Conservation (phyloP, 2,113 vertebrate genomes). For the Stigmatopora argus region DNA sequence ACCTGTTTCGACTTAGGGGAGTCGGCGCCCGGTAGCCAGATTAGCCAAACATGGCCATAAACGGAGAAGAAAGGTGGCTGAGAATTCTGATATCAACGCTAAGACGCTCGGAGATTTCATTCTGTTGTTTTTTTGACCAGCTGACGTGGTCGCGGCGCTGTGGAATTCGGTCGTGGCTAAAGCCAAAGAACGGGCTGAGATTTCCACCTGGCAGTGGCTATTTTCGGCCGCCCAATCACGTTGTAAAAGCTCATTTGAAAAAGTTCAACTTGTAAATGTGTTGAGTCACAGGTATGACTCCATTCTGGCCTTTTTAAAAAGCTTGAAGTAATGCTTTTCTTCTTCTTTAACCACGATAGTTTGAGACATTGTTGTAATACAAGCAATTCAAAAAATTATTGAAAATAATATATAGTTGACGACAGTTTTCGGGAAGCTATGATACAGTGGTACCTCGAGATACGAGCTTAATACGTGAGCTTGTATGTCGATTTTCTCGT, state of each 20-base stretch:
- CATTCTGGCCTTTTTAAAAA: slow-evolving; percentile 4
- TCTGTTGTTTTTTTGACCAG: slow-evolving; percentile 50
- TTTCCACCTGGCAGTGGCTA: slow-evolving; percentile 33
- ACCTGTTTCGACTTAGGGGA: slow-evolving; percentile 71
- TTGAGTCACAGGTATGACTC: slow-evolving; percentile 23
- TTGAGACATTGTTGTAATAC: too few species aligned
- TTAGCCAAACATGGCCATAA: slow-evolving; percentile 74
- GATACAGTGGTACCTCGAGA: too few species aligned
- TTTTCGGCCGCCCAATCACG: slow-evolving; percentile 45
- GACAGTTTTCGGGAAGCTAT: too few species aligned
- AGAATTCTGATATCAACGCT: slow-evolving; percentile 60
- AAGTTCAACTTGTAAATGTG: slow-evolving; percentile 23
- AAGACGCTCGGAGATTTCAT: slow-evolving; percentile 5
- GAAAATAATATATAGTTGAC: too few species aligned
- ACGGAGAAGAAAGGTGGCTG: slow-evolving; percentile 62
- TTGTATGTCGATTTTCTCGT: too few species aligned
- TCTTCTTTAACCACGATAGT: neutral
- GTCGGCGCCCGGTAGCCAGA: slow-evolving; percentile 63
- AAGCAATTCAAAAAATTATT: too few species aligned
- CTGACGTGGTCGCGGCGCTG: slow-evolving; percentile 57
- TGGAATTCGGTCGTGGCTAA: slow-evolving; percentile 51
- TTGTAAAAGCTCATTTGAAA: slow-evolving; percentile 13
- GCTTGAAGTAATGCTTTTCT: too few species aligned
- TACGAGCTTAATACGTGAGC: too few species aligned
- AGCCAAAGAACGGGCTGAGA: slow-evolving; percentile 30